phyloP scores from a whole-genome alignment of 2,888 invertebrate genomes.

The Sphinx pinastri region DNA sequence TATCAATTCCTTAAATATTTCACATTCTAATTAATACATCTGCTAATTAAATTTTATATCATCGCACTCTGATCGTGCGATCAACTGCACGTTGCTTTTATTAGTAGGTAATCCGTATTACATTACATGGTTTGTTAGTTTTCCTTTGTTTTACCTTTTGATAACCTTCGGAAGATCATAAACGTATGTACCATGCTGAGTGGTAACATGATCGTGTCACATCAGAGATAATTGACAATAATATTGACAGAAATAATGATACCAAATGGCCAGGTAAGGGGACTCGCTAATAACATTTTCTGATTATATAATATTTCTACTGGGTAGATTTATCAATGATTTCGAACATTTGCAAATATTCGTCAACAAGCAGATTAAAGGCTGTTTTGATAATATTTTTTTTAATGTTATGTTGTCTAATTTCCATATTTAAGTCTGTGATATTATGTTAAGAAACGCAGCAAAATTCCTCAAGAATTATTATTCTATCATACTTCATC shows the following conservation, averaged over 20 bases:
- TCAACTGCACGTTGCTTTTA: neutral
- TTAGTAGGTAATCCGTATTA: neutral
- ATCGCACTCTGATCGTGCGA: constrained; percentile 1
- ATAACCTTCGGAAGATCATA: constrained; percentile 9
- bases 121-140: neutral
- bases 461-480: too few species aligned
- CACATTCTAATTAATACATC: constrained; percentile 1
- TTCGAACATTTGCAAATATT: too few species aligned
- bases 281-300: neutral
- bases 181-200: constrained; percentile 8
- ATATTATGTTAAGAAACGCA: too few species aligned
- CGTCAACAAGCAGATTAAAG: too few species aligned
- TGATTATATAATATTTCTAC: too few species aligned
- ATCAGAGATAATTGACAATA: constrained; percentile 2
- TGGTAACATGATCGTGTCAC: neutral
- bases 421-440: neutral
- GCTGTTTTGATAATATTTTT: neutral
- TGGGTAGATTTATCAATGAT: too few species aligned
- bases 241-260: neutral
- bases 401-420: neutral
- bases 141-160: neutral
- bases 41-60: neutral
- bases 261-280: neutral
- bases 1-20: neutral
- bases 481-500: too few species aligned